Evolutionary conservation across 2,113 vertebrate genomes (phyloP).

Genomic region (Lontra canadensis): DNA sequence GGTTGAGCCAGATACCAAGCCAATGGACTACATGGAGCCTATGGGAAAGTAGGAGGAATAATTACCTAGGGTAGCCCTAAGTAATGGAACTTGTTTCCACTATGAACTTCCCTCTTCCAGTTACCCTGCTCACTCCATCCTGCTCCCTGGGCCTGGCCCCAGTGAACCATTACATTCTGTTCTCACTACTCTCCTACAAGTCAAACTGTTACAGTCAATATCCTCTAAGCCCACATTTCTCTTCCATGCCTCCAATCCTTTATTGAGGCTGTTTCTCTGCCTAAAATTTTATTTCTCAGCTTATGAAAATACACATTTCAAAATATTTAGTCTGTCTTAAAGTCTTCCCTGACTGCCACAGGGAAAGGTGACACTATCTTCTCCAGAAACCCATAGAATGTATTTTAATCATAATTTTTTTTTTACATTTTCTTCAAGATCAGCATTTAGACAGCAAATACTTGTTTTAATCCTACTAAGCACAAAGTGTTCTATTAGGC

Average conservation of each 20-base stretch:
- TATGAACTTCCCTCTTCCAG: neutral
- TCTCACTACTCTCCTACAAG: neutral
- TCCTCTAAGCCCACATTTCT: neutral
- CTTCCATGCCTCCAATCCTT: neutral
- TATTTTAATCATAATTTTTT: neutral
- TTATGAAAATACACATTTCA: slow-evolving; percentile 13
- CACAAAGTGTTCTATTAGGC: neutral
- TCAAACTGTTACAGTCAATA: neutral
- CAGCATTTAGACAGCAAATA: slow-evolving; percentile 15
- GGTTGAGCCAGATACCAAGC: neutral
- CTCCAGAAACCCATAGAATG: neutral
- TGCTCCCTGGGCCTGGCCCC: neutral
- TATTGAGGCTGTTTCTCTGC: neutral
- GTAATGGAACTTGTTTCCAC: neutral
- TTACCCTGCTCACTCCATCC: neutral
- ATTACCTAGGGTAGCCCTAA: neutral
- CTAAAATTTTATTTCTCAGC: neutral
- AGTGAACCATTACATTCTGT: neutral
- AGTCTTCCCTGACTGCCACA: neutral
- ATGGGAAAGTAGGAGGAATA: neutral
- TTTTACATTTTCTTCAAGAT: slow-evolving; percentile 8
- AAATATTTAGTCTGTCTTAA: slow-evolving; percentile 2
- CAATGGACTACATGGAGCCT: neutral
- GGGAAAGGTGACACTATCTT: neutral
- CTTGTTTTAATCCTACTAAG: neutral